Conservation (phyloP, 2,113 vertebrate genomes). For the Chloebia gouldiae region DNA sequence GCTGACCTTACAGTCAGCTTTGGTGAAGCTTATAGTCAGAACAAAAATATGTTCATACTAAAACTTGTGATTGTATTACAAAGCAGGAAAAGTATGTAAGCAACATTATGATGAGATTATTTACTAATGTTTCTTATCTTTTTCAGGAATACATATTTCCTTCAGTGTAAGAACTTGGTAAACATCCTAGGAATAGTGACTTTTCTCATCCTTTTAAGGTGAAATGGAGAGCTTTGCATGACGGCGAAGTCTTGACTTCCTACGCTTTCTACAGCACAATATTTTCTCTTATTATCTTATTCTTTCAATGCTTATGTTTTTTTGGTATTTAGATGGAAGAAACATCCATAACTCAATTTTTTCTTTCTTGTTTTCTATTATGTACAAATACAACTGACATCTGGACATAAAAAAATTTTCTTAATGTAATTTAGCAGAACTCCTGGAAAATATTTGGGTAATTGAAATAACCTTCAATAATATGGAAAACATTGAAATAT, state of each 20-base stretch:
- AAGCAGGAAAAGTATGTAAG: not conserved
- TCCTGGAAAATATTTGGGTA: not conserved
- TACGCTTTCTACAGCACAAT: not conserved
- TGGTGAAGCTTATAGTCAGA: not conserved
- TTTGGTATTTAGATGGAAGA: not conserved
- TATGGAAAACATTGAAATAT: not conserved
- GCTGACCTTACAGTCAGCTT: too few relatives aligned
- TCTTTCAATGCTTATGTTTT: not conserved
- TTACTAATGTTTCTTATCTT: not conserved
- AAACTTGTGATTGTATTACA: not conserved
- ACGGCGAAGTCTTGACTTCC: not conserved
- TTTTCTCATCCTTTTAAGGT: not conserved
- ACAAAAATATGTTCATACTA: not conserved
- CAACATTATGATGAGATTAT: not conserved
- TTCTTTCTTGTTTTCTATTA: not conserved
- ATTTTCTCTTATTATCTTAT: not conserved
- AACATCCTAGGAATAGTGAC: not conserved
- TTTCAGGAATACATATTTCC: not conserved
- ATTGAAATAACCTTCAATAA: not conserved
- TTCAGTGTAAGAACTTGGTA: not conserved
- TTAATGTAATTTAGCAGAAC: not conserved
- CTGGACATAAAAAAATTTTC: not conserved
- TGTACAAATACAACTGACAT: not conserved
- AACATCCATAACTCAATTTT: not conserved
- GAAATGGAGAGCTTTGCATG: not conserved